Evolutionary conservation across 2,888 invertebrate species (phyloP).

Genomic region (Apomyelois bistriatella): DNA sequence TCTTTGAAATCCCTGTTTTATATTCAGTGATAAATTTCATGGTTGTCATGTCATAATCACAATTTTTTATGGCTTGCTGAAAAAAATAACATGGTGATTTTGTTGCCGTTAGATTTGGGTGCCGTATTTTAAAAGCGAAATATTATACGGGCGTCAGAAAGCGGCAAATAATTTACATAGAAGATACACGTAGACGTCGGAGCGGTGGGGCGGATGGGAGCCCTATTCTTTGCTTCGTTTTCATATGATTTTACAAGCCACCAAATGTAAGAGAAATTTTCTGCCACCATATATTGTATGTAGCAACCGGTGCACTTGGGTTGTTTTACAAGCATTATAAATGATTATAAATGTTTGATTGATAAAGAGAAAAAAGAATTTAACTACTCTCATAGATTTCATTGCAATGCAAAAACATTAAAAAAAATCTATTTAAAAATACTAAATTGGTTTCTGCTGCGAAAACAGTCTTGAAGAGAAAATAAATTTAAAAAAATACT

Average conservation of each 20-base stretch:
- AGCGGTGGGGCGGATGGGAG: slow-evolving; percentile 8
- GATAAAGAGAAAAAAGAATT: too few relatives aligned
- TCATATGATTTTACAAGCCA: slow-evolving; percentile 17
- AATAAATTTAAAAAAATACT: background rate
- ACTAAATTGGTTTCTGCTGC: too few relatives aligned
- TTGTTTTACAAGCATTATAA: too few relatives aligned
- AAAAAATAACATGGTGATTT: slow-evolving; percentile 8
- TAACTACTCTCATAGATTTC: too few relatives aligned
- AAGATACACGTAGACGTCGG: slow-evolving; percentile 9
- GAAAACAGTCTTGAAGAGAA: too few relatives aligned
- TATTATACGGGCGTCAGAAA: slow-evolving; percentile 12
- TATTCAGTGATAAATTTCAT: background rate
- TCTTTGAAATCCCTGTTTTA: too few relatives aligned
- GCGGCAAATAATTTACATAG: slow-evolving; percentile 13
- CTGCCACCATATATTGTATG: background rate
- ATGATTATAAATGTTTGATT: too few relatives aligned
- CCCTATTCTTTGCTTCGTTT: slow-evolving; percentile 16
- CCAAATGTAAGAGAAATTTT: slow-evolving; percentile 12
- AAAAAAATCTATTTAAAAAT: too few relatives aligned
- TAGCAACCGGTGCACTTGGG: background rate
- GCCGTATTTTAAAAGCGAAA: slow-evolving; percentile 7
- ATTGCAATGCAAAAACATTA: too few relatives aligned
- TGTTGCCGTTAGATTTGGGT: slow-evolving; percentile 7
- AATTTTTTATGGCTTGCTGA: slow-evolving; percentile 1
- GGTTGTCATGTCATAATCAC: background rate